Percentiles rank a stretch among this genome's conserved stretches.
Evolutionary conservation across 2,113 vertebrate genomes (phyloP).

Genomic region (Shinisaurus crocodilurus): DNA sequence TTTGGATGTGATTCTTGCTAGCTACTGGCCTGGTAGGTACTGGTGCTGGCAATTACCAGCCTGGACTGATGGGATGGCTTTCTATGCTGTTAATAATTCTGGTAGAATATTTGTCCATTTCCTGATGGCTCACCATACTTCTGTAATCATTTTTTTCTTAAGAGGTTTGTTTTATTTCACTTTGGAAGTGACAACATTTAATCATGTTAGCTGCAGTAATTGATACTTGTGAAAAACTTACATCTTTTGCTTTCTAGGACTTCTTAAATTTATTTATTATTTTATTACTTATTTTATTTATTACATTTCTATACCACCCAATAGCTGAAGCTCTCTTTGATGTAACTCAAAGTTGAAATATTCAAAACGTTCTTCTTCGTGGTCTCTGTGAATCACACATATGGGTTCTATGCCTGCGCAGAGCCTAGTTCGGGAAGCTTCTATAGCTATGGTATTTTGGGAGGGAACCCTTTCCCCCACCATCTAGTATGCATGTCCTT

Average conservation of each 20-base stretch:
- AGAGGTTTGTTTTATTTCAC: slow-evolving; percentile 22
- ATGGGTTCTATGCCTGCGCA: too few relatives aligned
- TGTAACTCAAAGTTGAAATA: not conserved
- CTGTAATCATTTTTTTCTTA: not conserved
- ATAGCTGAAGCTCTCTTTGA: too few relatives aligned
- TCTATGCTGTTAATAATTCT: not conserved
- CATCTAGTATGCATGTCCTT: too few relatives aligned
- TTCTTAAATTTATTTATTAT: not conserved
- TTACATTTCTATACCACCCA: too few relatives aligned
- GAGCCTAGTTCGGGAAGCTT: too few relatives aligned
- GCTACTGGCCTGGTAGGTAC: not conserved
- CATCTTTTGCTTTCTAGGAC: not conserved
- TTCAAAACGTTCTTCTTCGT: not conserved
- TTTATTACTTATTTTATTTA: too few relatives aligned
- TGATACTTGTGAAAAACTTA: not conserved
- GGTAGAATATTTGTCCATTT: not conserved
- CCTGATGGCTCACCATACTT: not conserved
- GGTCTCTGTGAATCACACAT: too few relatives aligned
- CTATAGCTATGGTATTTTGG: too few relatives aligned
- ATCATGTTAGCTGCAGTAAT: not conserved
- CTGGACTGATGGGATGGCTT: not conserved
- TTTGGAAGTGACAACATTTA: slow-evolving; percentile 2
- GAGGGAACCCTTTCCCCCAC: too few relatives aligned
- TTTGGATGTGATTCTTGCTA: not conserved
- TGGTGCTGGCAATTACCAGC: not conserved